These are phyloP conservation scores for Carlito syrichta DNA, from an alignment of 2,113 vertebrate species.

Conservation along the genomic window DNA sequence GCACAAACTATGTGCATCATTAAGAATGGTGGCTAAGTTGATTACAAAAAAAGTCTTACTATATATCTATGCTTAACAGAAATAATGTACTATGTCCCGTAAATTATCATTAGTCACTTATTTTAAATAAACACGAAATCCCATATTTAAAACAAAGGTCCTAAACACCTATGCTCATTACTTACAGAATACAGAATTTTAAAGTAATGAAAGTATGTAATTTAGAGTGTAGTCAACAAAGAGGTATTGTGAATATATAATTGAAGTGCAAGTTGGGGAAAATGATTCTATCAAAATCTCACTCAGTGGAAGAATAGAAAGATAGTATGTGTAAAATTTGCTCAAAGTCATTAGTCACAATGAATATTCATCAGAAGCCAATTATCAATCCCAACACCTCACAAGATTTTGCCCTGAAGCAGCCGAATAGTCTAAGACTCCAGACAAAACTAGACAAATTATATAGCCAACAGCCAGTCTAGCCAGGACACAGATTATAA, in stretches of 20 bases:
- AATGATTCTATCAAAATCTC: constrained; percentile 81
- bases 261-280: constrained; percentile 68
- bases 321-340: constrained; percentile 86
- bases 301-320: constrained; percentile 82
- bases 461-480: constrained; percentile 68
- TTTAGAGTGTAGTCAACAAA: constrained; percentile 64
- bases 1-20: not conserved
- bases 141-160: not conserved
- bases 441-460: constrained; percentile 75
- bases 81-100: not conserved
- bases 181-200: constrained; percentile 5
- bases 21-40: not conserved
- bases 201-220: constrained; percentile 58
- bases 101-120: not conserved
- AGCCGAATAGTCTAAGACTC: constrained; percentile 82
- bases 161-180: not conserved
- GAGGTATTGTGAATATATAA: constrained; percentile 73
- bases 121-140: constrained; percentile 41
- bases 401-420: constrained; percentile 83
- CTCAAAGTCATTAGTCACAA: constrained; percentile 87
- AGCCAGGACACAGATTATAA: constrained; percentile 60
- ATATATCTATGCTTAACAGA: not conserved
- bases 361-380: constrained; percentile 88
- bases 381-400: constrained; percentile 82
- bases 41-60: not conserved